These are phyloP conservation scores for Ancistrus triradiatus DNA, from an alignment of 2,113 vertebrate genomes.

Conservation along the genomic window DNA sequence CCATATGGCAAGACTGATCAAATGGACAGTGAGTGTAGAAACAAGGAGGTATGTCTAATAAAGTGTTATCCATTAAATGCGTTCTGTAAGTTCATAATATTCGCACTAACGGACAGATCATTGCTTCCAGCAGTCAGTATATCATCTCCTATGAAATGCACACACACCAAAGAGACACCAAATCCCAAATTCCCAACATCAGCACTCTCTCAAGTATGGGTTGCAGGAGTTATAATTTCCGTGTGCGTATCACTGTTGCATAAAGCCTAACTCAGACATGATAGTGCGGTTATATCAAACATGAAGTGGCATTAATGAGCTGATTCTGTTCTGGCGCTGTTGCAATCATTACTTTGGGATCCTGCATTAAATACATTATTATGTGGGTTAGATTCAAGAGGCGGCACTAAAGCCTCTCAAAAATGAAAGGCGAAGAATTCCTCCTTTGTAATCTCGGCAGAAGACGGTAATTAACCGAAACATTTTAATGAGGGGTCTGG, in stretches of 20 bases:
- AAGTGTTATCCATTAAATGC: no score
- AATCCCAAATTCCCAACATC: constrained; percentile 17
- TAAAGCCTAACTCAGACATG: constrained; percentile 10
- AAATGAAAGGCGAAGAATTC: constrained; percentile 44
- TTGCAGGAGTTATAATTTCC: constrained; percentile 19
- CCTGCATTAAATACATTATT: constrained; percentile 39
- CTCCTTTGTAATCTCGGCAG: constrained; percentile 42
- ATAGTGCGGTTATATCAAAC: constrained; percentile 14
- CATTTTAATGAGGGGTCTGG: constrained; percentile 43
- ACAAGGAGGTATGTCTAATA: no score
- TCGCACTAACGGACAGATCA: no score
- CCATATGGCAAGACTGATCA: no score
- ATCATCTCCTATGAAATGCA: background rate
- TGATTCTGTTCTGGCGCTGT: constrained; percentile 12
- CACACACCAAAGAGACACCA: constrained; percentile 8
- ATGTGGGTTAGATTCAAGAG: constrained; percentile 41
- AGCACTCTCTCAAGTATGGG: constrained; percentile 25
- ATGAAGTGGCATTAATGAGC: constrained; percentile 30
- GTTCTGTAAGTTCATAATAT: no score
- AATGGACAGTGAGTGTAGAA: no score
- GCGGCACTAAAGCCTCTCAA: constrained; percentile 36
- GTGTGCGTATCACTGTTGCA: constrained; percentile 24
- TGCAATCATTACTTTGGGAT: constrained; percentile 43
- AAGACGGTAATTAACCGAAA: constrained; percentile 41
- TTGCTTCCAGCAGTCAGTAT: constrained; percentile 9